Conservation (phyloP, 2,888 invertebrate species). For the Acanthosepion pharaonis region DNA sequence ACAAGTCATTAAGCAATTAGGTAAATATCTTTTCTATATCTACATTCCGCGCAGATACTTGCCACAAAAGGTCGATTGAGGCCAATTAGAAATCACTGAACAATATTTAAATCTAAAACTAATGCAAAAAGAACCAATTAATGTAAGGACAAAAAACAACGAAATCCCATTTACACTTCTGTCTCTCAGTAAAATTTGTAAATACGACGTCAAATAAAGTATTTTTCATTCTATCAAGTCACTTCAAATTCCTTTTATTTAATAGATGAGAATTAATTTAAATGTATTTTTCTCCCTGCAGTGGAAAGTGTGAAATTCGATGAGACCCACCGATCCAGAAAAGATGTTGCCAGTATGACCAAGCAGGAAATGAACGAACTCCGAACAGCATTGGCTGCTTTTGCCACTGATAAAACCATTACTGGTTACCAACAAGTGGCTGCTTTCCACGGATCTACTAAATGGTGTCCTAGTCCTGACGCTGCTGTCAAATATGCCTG, state of each 20-base stretch:
- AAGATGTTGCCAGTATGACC: constrained; percentile 51
- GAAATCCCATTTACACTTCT: no score
- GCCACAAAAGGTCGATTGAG: no score
- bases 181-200: no score
- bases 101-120: no score
- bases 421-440: constrained; percentile 54
- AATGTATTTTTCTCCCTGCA: not conserved
- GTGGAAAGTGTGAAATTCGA: not conserved
- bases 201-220: no score
- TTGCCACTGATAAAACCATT: constrained; percentile 50
- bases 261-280: not conserved
- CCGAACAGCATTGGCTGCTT: constrained; percentile 50
- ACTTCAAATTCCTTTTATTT: not conserved
- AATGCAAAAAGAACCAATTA: no score
- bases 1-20: no score
- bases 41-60: no score
- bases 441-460: constrained; percentile 56
- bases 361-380: constrained; percentile 51
- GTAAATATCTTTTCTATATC: no score
- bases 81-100: no score
- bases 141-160: no score
- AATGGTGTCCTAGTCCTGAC: constrained; percentile 54
- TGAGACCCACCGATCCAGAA: constrained; percentile 48
- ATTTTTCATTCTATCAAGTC: no score
- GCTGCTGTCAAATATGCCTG: constrained; percentile 55